Evolutionary conservation across 2,888 invertebrate species (phyloP), one percentile per base, ranked within the genome.

Genomic region (Torymus auratus): DNA sequence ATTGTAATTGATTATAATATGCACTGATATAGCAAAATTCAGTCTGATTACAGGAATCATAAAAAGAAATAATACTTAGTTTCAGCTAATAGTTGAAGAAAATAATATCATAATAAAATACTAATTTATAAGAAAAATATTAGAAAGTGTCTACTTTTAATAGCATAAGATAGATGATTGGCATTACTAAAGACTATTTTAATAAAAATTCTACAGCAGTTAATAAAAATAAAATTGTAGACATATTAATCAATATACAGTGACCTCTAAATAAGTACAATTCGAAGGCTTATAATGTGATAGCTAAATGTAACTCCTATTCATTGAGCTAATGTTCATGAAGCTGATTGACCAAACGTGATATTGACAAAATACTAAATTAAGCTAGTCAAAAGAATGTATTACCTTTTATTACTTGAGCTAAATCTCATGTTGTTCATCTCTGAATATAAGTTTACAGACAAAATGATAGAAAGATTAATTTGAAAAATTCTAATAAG

Each of bases 351-450:
- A 68, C 17, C 23, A 23, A 68, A 68, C 13, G 20, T 55, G 68
- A 20, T 68, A 55, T 41, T 55, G 14, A 20, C 23, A 68, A 55
- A 68, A 53, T 68, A 55, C 14, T 65, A 20, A 20, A 20, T 41
- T 20, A 68, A 55, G 23, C 12, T 12, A 65, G 15, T 65, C 28
- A 65, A n/a, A 65, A n/a, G 65, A 65, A 65, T 65, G 14, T 15
- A 65, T 41, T 65, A 50, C 65, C 65, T 50, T 65, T 65, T 15
- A 65, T 50, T 65, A 11, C 50, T 50, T 65, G 50, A 12, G 15
- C 50, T 50, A 65, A 50, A 50, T n/a, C 15, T 14, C 12, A 52
- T 50, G 14, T 41, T 41, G n/a, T 50, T 11, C 50, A 65, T 65
- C 65, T 65, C n/a, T 65, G 15, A 65, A 65, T 65, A 65, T 23